Base-by-base conservation (phyloP, 1,140 invertebrate species). In the Drosophila pachea region DNA sequence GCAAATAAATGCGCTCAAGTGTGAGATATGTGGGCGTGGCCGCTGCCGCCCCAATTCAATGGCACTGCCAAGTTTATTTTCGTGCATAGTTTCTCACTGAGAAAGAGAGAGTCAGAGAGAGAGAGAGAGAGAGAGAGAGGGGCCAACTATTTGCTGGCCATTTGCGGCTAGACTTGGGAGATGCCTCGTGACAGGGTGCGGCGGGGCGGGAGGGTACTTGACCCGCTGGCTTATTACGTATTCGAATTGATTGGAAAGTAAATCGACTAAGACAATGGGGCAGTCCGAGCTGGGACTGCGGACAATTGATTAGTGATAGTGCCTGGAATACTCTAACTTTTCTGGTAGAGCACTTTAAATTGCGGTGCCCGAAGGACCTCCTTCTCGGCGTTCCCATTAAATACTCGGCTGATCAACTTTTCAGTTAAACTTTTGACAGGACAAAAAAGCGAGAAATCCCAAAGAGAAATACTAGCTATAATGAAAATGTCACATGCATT, bases 401-500 rank as follows among this genome's bases (percentile, higher is more conserved):
- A 54, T 62, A 38, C 29, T 33, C 50, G 42, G 38, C 53, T 64
- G 45, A 43, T 43, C 33, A 22, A 58, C 52, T 52, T 38, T 64
- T 69, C 53, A 45, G 31, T 50, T 62, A 36, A 56, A 32, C 61
- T 69, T 42, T 65, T 14, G 14, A 36, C 67, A 68, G 53, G 33
- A 36, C 12, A 69, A 69, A 52, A 56, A 43, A 32, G 53, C 40
- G 47, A 63, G 60, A 42, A 83, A 71, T 69, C 70, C 74, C 60
- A 69, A 75, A 67, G 40, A 53, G 53, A 69, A 64, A 65, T 38
- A 65, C 52, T 56, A 83, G 75, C 73, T 82, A 82, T 82, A 82
- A 83, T 83, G 79, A 82, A 82, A 82, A 83, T 83, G 78, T 82
- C 78, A 82, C 67, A 75, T 76, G 72, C 78, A 82, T 82, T 82